A percentile compares a stretch with the other conserved stretches of the same genome.
phyloP scores from a whole-genome alignment of 2,797 vertebrate species.

The Lutjanus argentimaculatus region DNA sequence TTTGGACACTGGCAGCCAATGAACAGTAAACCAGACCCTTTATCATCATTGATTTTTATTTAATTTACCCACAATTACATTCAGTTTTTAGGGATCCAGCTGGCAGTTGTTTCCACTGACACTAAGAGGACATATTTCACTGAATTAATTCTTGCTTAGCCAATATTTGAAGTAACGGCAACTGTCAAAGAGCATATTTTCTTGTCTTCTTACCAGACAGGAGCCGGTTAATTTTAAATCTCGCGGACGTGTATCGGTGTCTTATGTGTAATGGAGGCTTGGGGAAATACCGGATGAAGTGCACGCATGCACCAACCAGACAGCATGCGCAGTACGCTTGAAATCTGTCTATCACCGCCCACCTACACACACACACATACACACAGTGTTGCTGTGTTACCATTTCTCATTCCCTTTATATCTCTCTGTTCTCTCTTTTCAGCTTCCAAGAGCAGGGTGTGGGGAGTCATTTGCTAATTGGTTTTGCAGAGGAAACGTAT shows the following conservation, averaged over 20 bases:
- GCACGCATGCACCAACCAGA: constrained; percentile 33
- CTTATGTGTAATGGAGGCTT: constrained; percentile 30
- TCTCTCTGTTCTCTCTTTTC: constrained; percentile 70
- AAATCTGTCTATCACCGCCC: constrained; percentile 71
- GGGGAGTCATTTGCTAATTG: constrained; percentile 86
- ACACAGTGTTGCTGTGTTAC: constrained; percentile 58
- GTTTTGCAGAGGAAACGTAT: constrained; percentile 82
- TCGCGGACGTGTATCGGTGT: constrained; percentile 22
- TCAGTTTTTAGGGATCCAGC: constrained; percentile 12
- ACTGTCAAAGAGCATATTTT: constrained; percentile 13
- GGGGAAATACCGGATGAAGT: not conserved
- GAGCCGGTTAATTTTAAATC: constrained; percentile 42
- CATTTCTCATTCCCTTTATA: constrained; percentile 66
- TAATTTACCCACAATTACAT: constrained; percentile 1
- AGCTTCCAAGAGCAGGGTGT: constrained; percentile 73
- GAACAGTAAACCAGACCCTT: not conserved
- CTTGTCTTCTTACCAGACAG: constrained; percentile 22
- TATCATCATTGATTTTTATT: constrained; percentile 6
- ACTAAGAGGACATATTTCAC: not conserved
- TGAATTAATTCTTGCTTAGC: constrained; percentile 12
- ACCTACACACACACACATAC: constrained; percentile 46
- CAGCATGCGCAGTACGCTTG: constrained; percentile 48
- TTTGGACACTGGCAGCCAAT: not conserved
- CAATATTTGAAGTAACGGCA: constrained; percentile 9
- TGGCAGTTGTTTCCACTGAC: constrained; percentile 1